Evolutionary conservation across 2,888 invertebrate genomes (phyloP), one percentile per base, ranked within the genome.

Genomic region (Nasonovia ribisnigri): DNA sequence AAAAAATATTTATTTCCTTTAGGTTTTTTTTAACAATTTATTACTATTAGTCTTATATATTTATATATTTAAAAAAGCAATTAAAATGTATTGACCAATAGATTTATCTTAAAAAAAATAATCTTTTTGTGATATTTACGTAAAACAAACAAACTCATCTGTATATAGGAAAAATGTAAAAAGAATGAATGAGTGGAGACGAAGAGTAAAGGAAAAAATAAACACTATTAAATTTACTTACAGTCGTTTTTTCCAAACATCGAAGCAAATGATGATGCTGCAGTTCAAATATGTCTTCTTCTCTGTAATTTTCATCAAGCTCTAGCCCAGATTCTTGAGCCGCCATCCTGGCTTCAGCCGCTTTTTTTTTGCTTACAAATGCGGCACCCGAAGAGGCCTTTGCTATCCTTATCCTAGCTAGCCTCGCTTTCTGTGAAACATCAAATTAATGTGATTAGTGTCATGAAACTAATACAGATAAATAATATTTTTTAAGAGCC

Each of bases 361-460:
- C 99, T 96, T 99, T 99, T 97, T 99, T 99, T 97, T 99, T 99
- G 96, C 97, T 98, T 95, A 99, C 99, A 96, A 99, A 99, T 5
- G 99, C 99, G 10, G 99, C 99, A 10, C 99, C 99, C 42, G 99
- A 99, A 5, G 99, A 99, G 93, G 99, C 99, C 96, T 99, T 99
- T 93, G 99, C 99, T 96, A 99, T 99, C 94, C 99, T 98, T 95
- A 99, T 99, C 94, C 99, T 97, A 67, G 99, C 99, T 96, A 99
- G 97, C 94, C 99, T 97, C 57, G 99, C 99, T 98, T 99, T 99
- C 99, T 99, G 97, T 88, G 97, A 92, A 77, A n/a, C 51, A 91
- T 51, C 26, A 84, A 51, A 46, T 67, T 46, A 67, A 48, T n/a
- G 10, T 48, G 67, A 90, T 77, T 77, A 90, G 29, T 36, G 48